Percentiles rank a stretch among this genome's conserved stretches.
phyloP scores from a whole-genome alignment of 2,888 invertebrate species.

The Nasonovia ribisnigri region DNA sequence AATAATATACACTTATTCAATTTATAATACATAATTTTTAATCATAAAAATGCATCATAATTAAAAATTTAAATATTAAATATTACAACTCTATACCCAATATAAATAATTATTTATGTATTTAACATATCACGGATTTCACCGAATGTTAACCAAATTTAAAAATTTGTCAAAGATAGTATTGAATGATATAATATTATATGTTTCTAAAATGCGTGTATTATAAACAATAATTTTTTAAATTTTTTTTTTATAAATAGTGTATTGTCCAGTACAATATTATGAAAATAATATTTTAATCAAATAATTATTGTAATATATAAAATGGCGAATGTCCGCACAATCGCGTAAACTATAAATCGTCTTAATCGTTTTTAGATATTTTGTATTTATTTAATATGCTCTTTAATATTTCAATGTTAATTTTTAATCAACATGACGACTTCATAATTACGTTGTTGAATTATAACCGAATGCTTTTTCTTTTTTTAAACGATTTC shows the following conservation, averaged over 20 bases:
- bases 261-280: not conserved
- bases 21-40: not conserved
- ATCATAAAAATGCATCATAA: not conserved
- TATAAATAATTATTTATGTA: not conserved
- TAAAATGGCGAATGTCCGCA: fast-evolving
- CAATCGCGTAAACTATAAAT: not conserved
- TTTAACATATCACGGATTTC: not conserved
- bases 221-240: not conserved
- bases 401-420: not conserved
- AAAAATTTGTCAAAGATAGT: not conserved
- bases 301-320: not conserved
- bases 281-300: not conserved
- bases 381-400: not conserved
- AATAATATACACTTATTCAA: not conserved
- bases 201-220: not conserved
- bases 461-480: not conserved
- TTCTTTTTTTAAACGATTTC: not conserved
- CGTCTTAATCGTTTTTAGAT: not conserved
- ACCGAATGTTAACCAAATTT: not conserved
- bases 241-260: not conserved
- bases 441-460: not conserved
- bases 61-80: not conserved
- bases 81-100: not conserved
- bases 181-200: not conserved
- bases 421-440: not conserved